Conservation (phyloP, 2,797 vertebrate genomes). For the Aselliscus stoliczkanus region DNA sequence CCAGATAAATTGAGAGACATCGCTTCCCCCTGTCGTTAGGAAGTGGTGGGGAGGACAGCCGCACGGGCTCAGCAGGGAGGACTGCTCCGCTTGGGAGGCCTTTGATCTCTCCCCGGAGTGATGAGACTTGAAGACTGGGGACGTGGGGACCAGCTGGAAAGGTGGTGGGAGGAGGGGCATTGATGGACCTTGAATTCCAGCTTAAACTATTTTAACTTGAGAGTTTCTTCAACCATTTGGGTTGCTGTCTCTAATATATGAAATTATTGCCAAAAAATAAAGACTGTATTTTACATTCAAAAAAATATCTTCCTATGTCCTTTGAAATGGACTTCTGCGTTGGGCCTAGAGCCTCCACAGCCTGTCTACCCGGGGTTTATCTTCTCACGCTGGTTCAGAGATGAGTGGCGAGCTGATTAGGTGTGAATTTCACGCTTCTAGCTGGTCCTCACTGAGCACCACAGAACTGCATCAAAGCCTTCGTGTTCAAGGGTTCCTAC, state of each 20-base stretch:
- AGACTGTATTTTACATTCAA: background rate
- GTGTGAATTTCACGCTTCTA: background rate
- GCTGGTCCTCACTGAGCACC: background rate
- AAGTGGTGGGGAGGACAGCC: too few relatives aligned
- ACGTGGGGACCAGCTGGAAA: too few relatives aligned
- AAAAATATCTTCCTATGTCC: background rate
- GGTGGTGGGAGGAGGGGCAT: rapidly evolving
- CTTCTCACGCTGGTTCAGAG: background rate
- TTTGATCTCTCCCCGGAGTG: background rate
- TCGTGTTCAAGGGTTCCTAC: background rate
- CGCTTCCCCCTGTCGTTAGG: rapidly evolving
- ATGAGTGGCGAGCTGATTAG: background rate
- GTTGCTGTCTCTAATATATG: background rate
- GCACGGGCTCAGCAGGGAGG: rapidly evolving
- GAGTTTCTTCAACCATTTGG: rapidly evolving
- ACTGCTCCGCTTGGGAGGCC: rapidly evolving
- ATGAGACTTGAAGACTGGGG: rapidly evolving
- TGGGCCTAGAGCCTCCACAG: background rate
- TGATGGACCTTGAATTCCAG: background rate
- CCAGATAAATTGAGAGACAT: background rate
- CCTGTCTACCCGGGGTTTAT: background rate
- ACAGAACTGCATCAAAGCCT: conserved; percentile 11
- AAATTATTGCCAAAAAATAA: background rate
- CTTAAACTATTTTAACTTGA: too few relatives aligned
- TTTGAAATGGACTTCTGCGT: background rate